These are phyloP conservation scores for Neoitamus cyanurus DNA, from an alignment of 2,888 invertebrate species.

Conservation along the genomic window DNA sequence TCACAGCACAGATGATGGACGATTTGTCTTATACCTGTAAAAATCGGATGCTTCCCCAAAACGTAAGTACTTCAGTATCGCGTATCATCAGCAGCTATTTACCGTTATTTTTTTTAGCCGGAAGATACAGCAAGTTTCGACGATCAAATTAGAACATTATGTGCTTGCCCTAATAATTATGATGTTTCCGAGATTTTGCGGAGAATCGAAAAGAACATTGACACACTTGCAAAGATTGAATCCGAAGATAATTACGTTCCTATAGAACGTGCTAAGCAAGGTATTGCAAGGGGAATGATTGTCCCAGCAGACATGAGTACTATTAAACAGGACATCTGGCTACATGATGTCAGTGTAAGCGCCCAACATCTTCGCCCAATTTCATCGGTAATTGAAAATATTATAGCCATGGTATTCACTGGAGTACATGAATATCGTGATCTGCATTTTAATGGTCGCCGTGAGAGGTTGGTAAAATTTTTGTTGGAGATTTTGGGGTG, in stretches of 20 bases:
- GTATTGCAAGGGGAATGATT: background rate
- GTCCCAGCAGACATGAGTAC: background rate
- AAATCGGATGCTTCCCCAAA: background rate
- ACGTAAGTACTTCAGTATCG: background rate
- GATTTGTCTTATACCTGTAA: background rate
- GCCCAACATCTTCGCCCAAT: background rate
- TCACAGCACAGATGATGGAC: slow-evolving; percentile 4
- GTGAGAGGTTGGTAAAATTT: background rate
- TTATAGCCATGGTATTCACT: background rate
- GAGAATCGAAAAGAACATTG: background rate
- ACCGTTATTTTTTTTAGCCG: background rate
- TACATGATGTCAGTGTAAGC: too few relatives aligned
- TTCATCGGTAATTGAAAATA: background rate
- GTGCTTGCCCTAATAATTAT: background rate
- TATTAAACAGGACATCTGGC: too few relatives aligned
- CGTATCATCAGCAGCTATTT: background rate
- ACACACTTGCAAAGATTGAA: slow-evolving; percentile 26
- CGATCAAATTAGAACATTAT: background rate
- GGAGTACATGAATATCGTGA: background rate
- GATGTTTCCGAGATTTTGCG: background rate
- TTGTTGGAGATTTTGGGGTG: background rate
- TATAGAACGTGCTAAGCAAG: slow-evolving; percentile 9
- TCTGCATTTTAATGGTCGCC: background rate
- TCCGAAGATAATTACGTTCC: slow-evolving; percentile 46
- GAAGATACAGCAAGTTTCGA: background rate